These are phyloP conservation scores for Papilio elwesi DNA, from an alignment of 2,888 invertebrate species.

Conservation along the genomic window DNA sequence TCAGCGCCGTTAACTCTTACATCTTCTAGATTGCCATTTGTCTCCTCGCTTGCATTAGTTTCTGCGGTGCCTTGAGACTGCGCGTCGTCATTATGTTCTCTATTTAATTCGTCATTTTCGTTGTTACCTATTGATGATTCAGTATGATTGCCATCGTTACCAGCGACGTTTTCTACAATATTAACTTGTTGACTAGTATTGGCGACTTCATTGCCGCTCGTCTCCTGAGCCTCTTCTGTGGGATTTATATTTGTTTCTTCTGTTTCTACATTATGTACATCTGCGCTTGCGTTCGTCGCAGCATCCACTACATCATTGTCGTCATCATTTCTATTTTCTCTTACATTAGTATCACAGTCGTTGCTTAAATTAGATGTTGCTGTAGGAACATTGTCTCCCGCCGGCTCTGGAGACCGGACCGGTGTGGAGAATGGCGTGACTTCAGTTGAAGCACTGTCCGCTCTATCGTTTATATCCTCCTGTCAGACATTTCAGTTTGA, in stretches of 20 bases:
- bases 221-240: constrained; percentile 55
- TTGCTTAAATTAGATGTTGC: constrained; percentile 69
- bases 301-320: constrained; percentile 81
- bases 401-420: constrained; percentile 64
- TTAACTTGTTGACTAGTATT: constrained; percentile 60
- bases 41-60: constrained; percentile 31
- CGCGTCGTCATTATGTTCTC: constrained; percentile 18
- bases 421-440: constrained; percentile 74
- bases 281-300: constrained; percentile 44
- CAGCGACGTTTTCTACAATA: constrained; percentile 31
- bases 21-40: constrained; percentile 36
- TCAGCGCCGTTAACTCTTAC: constrained; percentile 35
- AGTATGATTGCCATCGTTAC: constrained; percentile 2
- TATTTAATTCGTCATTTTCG: constrained; percentile 14
- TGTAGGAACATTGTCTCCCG: constrained; percentile 44
- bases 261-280: constrained; percentile 44
- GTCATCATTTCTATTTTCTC: constrained; percentile 65
- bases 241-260: constrained; percentile 39
- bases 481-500: constrained; percentile 72
- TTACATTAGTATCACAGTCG: constrained; percentile 82
- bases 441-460: constrained; percentile 68
- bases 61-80: constrained; percentile 27
- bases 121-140: constrained; percentile 15
- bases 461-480: constrained; percentile 78
- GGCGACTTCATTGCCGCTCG: constrained; percentile 54